Evolutionary conservation across 1,140 invertebrate species (phyloP).

Genomic region (Drosophila punjabiensis): DNA sequence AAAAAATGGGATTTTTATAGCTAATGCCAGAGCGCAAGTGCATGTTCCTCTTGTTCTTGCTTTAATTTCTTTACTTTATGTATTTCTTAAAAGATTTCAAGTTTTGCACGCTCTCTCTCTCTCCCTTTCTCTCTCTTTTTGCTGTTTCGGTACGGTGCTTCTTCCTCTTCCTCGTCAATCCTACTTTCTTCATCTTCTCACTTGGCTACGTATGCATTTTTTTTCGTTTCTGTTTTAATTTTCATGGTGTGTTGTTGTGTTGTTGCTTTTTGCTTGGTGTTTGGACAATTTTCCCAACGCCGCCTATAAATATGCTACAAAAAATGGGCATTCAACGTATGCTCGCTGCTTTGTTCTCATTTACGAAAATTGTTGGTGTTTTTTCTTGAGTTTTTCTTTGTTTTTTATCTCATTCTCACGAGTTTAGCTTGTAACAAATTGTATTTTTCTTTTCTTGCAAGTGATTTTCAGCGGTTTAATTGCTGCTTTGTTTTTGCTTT

Average conservation of each 20-base stretch:
- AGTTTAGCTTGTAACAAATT: conserved; percentile 48
- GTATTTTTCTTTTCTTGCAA: conserved; percentile 20
- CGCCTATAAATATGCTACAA: conserved; percentile 58
- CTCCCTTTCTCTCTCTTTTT: conserved; percentile 12
- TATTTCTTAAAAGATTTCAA: conserved; percentile 41
- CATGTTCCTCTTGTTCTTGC: conserved; percentile 27
- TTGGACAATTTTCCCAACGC: conserved; percentile 32
- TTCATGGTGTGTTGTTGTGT: conserved; percentile 19
- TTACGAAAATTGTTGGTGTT: conserved; percentile 39
- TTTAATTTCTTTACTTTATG: conserved; percentile 12
- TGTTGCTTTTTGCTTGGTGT: conserved; percentile 17
- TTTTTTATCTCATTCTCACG: conserved; percentile 7
- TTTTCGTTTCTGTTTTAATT: conserved; percentile 9
- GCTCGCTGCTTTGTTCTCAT: conserved; percentile 12
- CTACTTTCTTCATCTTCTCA: conserved; percentile 3
- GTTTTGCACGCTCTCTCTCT: conserved; percentile 5
- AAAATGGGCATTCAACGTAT: conserved; percentile 11
- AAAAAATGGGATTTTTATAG: conserved; percentile 34
- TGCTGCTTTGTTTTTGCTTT: conserved; percentile 8
- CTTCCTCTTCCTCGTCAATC: background rate
- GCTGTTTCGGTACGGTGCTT: conserved; percentile 14
- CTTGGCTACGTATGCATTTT: conserved; percentile 45
- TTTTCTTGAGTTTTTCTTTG: background rate
- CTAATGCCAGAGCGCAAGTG: conserved; percentile 51
- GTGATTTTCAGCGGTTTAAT: conserved; percentile 3